Evolutionary conservation across 2,888 invertebrate genomes (phyloP), one percentile per base, ranked within the genome.

Genomic region (Tuberolachnus salignus): DNA sequence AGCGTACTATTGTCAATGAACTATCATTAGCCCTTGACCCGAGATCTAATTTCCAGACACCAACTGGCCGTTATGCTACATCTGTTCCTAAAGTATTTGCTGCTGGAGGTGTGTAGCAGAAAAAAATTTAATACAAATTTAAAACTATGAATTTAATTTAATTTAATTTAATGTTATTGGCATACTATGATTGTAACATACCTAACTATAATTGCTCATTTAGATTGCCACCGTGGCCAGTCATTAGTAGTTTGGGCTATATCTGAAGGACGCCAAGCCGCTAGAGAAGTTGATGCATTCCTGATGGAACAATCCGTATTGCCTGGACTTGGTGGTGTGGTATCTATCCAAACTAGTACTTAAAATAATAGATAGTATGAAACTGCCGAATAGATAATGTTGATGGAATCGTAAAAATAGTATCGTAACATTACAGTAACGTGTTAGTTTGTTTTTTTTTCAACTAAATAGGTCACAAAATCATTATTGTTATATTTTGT

Each of bases 161-260:
- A n/a, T 14, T 13, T 44, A 51, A 34, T 14, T 4, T 42, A 21
- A 53, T 53, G 51, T 55, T 16, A 80, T 34, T 55, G 19, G 19
- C 16, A 49, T 16, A 26, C 23, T 53, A 10, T 26, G 0, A 0
- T 34, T 46, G 4, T 14, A n/a, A 73, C 34, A 55, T 49, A 49
- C n/a, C 59, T 6, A 26, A 23, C n/a, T 42, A 14, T 8, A 59
- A 53, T 63, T 80, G 82, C 83, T 80, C 82, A 80, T 84, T 82
- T 85, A 95, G 99, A 99, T 89, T 99, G 98, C 86, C 92, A 97
- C 51, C 91, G 98, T 83, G 99, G 99, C n/a, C 99, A 99, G 85
- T 98, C 98, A 0, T 88, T 99, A 80, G 97, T 99, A 6, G 99
- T 99, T 11, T 98, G 98, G 95, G 99, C 98, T 23, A 99, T 99